Evolutionary conservation across 2,888 invertebrate species (phyloP), one percentile per base, ranked within the genome.

Genomic region (Punctoribates punctum): DNA sequence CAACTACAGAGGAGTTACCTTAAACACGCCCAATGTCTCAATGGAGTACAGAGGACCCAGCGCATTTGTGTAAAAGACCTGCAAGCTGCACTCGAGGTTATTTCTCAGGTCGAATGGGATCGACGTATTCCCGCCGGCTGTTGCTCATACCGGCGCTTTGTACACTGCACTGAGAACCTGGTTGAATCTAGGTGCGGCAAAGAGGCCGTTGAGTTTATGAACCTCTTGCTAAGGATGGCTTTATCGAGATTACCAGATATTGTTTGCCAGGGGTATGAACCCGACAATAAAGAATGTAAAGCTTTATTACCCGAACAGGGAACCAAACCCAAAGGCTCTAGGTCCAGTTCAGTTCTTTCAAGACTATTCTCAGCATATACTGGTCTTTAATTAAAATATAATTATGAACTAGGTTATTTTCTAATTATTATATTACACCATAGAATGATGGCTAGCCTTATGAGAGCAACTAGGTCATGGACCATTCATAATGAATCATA

Each of bases 111-210:
- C 11, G 79, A 80, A 46, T 81, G 79, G 76, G 79, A 80, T 25
- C 78, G 79, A 38, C 76, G 81, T 15, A 79, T 81, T 20, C 79
- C 81, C 0, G 80, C 80, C 75, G 79, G 79, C 23, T 81, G 81
- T 73, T 81, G 81, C 73, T 48, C 77, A n/a, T 79, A 75, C 62
- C 42, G 77, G 8, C 67, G 75, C 42, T 77, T 78, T 34, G 20
- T 74, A 4, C 34, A 76, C 13, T 81, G 81, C 62, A 79, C 79
- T 13, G 78, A 79, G 46, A 77, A 57, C 17, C 76, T 80, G 0
- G 80, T 81, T 1, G 80, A 80, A 70, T 75, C 78, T 42, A 78
- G 79, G 67, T 81, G 81, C 46, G 81, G 81, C 13, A 79, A 79
- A 75, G 80, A 79, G 27, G 80, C 80, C 0, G 73, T 78, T 13